Conservation (phyloP, 2,113 vertebrate species). For the Eublepharis macularius region DNA sequence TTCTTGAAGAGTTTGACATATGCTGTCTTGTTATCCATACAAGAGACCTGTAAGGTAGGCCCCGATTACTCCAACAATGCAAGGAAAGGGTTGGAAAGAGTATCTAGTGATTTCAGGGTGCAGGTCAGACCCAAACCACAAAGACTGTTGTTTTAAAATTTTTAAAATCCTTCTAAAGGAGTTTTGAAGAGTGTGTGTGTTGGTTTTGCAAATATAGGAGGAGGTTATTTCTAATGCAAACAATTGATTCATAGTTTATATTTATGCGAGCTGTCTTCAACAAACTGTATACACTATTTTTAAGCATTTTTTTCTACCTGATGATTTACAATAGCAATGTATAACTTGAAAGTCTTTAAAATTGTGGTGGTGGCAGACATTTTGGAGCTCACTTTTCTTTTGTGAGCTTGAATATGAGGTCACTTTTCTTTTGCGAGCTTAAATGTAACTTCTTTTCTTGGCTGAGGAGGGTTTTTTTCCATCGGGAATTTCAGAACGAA, state of each 20-base stretch:
- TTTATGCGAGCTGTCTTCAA: neutral
- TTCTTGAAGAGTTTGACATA: neutral
- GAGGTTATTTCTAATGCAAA: neutral
- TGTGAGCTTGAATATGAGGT: no score
- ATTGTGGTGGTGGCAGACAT: no score
- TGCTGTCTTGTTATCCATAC: neutral
- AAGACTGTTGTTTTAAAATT: no score
- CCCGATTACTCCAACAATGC: neutral
- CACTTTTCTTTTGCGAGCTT: neutral
- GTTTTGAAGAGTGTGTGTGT: neutral
- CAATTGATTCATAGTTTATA: neutral
- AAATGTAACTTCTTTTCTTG: neutral
- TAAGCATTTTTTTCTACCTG: neutral
- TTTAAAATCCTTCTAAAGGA: no score
- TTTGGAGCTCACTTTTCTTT: no score
- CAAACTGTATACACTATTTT: neutral
- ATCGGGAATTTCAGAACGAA: neutral
- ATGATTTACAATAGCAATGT: no score
- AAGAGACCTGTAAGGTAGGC: neutral
- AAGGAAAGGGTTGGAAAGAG: neutral
- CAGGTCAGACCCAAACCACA: no score
- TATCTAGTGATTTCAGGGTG: no score
- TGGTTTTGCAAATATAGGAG: neutral
- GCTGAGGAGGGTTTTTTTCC: neutral
- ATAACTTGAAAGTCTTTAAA: neutral